phyloP scores from a whole-genome alignment of 2,888 invertebrate genomes.

The Autographa pulchrina region DNA sequence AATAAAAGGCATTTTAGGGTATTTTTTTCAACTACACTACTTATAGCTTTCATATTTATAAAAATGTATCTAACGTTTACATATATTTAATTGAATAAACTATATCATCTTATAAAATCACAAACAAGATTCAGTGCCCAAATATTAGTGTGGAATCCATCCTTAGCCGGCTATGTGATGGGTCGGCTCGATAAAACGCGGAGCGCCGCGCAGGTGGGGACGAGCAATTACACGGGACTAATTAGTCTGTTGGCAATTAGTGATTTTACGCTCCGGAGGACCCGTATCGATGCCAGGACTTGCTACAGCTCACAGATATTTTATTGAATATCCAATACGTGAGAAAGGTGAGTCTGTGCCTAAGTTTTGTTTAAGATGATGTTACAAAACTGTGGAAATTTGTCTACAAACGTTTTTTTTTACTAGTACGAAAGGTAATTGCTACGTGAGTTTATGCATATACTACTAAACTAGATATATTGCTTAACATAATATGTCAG shows the following conservation, averaged over 20 bases:
- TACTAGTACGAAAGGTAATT: no score
- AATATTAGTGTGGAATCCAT: conserved; percentile 15
- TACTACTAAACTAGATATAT: background rate
- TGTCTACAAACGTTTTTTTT: no score
- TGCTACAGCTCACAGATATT: conserved; percentile 6
- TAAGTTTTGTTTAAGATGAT: background rate
- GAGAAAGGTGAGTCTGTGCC: background rate
- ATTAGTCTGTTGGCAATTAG: conserved; percentile 41
- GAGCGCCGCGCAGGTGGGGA: conserved; percentile 18
- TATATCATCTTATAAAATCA: background rate
- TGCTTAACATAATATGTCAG: no score
- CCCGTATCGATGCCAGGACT: background rate
- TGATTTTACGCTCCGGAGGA: conserved; percentile 14
- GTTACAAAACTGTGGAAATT: no score
- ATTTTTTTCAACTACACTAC: no score
- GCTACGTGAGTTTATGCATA: background rate
- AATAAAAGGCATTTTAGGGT: no score
- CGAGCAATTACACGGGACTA: conserved; percentile 32
- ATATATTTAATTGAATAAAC: background rate
- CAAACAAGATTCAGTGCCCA: background rate
- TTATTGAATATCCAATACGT: background rate
- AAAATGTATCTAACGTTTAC: background rate
- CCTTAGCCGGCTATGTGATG: conserved; percentile 35
- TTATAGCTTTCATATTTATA: no score
- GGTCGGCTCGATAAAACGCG: conserved; percentile 26